phyloP scores from a whole-genome alignment of 2,888 invertebrate species.

The Euproctis similis region DNA sequence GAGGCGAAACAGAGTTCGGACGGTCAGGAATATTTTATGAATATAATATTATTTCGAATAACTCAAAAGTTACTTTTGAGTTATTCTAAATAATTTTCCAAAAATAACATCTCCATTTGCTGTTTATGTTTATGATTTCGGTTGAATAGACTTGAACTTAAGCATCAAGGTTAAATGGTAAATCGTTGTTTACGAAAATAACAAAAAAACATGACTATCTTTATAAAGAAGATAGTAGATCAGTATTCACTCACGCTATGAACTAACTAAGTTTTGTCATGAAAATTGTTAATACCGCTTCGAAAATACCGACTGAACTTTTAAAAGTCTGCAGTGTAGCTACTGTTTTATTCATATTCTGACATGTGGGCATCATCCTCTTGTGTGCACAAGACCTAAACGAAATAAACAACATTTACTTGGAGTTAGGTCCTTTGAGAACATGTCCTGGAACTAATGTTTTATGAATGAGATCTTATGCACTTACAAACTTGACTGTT shows the following conservation, averaged over 20 bases:
- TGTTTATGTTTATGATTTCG: no score
- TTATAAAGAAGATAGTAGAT: no score
- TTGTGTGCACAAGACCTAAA: slow-evolving; percentile 67
- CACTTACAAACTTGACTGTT: slow-evolving; percentile 30
- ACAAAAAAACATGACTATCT: no score
- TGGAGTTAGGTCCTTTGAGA: slow-evolving; percentile 70
- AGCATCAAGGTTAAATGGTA: no score
- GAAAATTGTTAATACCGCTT: slow-evolving; percentile 50
- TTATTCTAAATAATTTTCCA: no score
- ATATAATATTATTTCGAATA: no score
- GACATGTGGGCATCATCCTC: slow-evolving; percentile 70
- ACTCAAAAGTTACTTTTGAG: no score
- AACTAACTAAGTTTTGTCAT: slow-evolving; percentile 42
- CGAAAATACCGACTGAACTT: slow-evolving; percentile 65
- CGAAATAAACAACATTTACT: slow-evolving; percentile 74
- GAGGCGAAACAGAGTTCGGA: no score
- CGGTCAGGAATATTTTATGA: no score
- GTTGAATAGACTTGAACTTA: no score
- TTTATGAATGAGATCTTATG: slow-evolving; percentile 68
- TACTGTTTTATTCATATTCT: slow-evolving; percentile 73
- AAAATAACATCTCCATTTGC: no score
- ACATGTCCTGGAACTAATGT: slow-evolving; percentile 55
- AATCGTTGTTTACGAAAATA: no score
- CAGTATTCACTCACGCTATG: slow-evolving; percentile 30
- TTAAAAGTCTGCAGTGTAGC: slow-evolving; percentile 70